Evolutionary conservation across 1,140 invertebrate genomes (phyloP), one percentile per base, ranked within the genome.

Genomic region (Gonioctena quinquepunctata): DNA sequence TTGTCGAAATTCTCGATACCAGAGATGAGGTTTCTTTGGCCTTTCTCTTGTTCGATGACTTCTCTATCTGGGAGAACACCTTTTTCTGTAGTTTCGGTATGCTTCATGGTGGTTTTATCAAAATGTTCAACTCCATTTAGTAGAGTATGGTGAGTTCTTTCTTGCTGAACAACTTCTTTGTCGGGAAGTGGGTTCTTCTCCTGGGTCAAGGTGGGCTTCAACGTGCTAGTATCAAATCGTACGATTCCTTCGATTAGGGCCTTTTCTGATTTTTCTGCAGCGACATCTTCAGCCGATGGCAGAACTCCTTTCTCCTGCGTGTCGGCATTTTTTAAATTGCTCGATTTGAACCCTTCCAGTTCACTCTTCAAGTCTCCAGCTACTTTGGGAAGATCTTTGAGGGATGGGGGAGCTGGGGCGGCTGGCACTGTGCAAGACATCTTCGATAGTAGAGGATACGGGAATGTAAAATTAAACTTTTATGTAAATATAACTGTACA

Each of bases 111-210:
- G 19, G 85, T 83, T 82, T 90, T 89, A 82, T 91, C 88, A 81
- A 91, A 92, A 72, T 88, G 87, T 83, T 92, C 90, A n/a, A 92
- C 89, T 33, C 90, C 89, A 61, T 87, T 87, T 74, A 92, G 82
- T 18, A 92, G 83, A 73, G 88, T 89, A 81, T 89, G 88, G 78
- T 90, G 89, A 27, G 86, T 87, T 82, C 90, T 91, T 83, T 91
- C 90, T 80, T 90, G 88, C 67, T 86, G 86, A 65, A 91, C 88
- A 66, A 76, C 81, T 87, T 96, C 93, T 90, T 96, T 96, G 82
- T 95, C 94, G 52, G 96, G 96, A 77, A 98, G 89, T 50, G 94
- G 90, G 83, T 96, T 96, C 84, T 98, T 98, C 83, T 97, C 95
- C 78, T 94, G 88, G 27, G 96, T 97, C 84, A 95, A 92, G 21